phyloP scores from a whole-genome alignment of 2,113 vertebrate species.

The Hypanus sabinus region DNA sequence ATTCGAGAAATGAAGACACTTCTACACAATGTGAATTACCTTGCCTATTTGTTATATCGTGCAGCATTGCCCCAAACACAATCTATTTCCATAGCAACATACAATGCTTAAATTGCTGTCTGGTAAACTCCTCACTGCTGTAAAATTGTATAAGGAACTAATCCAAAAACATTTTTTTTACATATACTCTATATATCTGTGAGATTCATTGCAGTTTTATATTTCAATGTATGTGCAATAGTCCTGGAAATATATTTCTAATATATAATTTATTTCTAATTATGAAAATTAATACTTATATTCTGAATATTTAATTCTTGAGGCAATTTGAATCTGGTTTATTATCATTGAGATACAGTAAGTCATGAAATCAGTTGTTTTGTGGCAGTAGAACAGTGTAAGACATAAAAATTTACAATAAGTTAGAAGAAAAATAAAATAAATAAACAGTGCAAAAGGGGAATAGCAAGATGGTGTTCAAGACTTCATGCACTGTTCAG shows the following conservation, averaged over 20 bases:
- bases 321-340: not conserved
- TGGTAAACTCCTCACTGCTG: not conserved
- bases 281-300: not conserved
- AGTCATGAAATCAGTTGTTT: too few species aligned
- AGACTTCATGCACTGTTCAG: too few species aligned
- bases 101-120: slow-evolving; percentile 5
- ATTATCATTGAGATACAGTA: too few species aligned
- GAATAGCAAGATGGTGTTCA: too few species aligned
- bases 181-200: not conserved
- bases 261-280: not conserved
- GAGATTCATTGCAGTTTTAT: not conserved
- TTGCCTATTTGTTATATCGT: slow-evolving; percentile 9
- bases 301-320: not conserved
- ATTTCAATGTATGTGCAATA: not conserved
- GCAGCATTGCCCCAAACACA: not conserved
- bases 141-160: slow-evolving; percentile 4
- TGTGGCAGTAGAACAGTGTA: too few species aligned
- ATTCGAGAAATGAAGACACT: slow-evolving; percentile 1
- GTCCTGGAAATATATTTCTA: not conserved
- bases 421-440: too few species aligned
- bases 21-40: slow-evolving; percentile 22
- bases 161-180: slow-evolving; percentile 24
- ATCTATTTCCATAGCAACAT: slow-evolving; percentile 32
- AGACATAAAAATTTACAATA: too few species aligned
- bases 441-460: too few species aligned